Conservation (phyloP, 2,888 invertebrate genomes). For the Melitaea athalia region DNA sequence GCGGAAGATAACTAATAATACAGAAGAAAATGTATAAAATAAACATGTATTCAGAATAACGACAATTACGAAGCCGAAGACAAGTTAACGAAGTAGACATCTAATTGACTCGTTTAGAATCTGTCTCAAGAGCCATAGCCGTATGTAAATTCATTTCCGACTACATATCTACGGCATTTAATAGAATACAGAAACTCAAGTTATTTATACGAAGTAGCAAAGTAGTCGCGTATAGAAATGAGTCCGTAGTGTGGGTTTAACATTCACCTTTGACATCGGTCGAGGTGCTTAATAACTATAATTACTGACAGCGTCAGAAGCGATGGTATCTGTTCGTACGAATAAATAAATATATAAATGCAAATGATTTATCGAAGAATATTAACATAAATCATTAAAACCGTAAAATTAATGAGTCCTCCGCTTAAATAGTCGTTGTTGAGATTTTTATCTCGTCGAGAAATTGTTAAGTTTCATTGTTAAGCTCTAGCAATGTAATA, state of each 20-base stretch:
- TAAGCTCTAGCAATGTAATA: background rate
- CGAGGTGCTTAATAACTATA: conserved; percentile 26
- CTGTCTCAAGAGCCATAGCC: background rate
- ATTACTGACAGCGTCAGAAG: conserved; percentile 26
- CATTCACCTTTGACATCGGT: conserved; percentile 30
- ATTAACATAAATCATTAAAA: conserved; percentile 31
- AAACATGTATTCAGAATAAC: background rate
- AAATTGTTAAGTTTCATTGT: background rate
- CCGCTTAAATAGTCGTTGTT: conserved; percentile 16
- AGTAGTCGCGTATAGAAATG: conserved; percentile 1
- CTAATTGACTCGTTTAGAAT: background rate
- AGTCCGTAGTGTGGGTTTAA: conserved; percentile 14
- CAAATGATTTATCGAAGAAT: conserved; percentile 27
- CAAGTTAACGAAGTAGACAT: background rate
- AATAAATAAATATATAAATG: conserved; percentile 24
- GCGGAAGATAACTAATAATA: background rate
- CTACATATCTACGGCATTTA: background rate
- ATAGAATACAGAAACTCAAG: background rate
- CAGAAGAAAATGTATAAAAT: conserved; percentile 1
- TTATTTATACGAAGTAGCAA: conserved; percentile 4
- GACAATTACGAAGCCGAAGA: background rate
- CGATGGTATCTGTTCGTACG: conserved; percentile 27
- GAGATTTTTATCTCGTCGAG: conserved; percentile 1
- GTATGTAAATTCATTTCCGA: background rate
- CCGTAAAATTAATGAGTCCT: conserved; percentile 18